phyloP scores from a whole-genome alignment of 2,113 vertebrate species.

The Ivindomyrus marchei region DNA sequence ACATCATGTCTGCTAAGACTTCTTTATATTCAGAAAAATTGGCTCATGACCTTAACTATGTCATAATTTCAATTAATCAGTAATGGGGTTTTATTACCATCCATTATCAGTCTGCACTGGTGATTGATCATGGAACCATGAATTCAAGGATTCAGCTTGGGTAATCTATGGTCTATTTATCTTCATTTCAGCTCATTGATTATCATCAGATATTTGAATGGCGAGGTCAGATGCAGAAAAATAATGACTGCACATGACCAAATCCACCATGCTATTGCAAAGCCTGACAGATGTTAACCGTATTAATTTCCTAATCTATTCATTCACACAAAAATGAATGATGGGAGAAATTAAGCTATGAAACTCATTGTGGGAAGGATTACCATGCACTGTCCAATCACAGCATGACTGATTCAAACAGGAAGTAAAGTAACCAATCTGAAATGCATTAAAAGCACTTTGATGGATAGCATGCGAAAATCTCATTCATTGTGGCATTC shows the following conservation, averaged over 20 bases:
- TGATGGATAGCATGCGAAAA: background rate
- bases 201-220: background rate
- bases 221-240: background rate
- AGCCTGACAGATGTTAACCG: background rate
- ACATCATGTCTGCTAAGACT: background rate
- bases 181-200: slow-evolving; percentile 13
- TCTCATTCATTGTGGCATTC: background rate
- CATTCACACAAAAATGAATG: background rate
- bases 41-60: background rate
- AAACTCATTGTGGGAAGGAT: background rate
- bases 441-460: background rate
- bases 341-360: background rate
- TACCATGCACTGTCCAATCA: background rate
- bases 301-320: background rate
- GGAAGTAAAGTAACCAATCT: background rate
- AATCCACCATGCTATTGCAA: background rate
- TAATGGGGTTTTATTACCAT: slow-evolving; percentile 14
- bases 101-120: background rate
- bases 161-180: slow-evolving; percentile 9
- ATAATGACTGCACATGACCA: background rate
- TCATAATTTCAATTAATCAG: slow-evolving; percentile 3
- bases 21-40: background rate
- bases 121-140: slow-evolving; percentile 8
- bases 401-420: background rate
- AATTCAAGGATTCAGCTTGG: slow-evolving; percentile 11